Percentiles rank a stretch among this genome's conserved stretches.
Evolutionary conservation across 2,797 vertebrate genomes (phyloP).

Genomic region (Lithobates pipiens): DNA sequence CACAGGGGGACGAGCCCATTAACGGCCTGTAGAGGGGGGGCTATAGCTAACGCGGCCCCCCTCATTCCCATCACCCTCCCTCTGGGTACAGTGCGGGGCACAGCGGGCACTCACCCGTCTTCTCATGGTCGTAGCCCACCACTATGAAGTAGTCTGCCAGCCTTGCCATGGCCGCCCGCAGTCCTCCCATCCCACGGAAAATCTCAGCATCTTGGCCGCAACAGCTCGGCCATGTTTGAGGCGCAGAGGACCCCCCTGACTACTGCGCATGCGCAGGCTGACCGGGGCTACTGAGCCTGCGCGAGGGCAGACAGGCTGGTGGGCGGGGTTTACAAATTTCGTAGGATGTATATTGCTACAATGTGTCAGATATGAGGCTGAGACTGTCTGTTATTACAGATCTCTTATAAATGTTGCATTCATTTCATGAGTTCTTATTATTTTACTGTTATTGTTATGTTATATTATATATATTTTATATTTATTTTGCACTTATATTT

Average conservation of each 20-base stretch:
- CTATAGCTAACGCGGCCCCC: not conserved
- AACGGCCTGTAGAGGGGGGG: not conserved
- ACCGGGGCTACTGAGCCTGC: conserved; percentile 71
- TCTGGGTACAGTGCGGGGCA: no score
- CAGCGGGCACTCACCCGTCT: conserved; percentile 82
- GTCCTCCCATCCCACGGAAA: conserved; percentile 73
- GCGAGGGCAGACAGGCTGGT: conserved; percentile 71
- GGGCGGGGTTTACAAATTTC: not conserved
- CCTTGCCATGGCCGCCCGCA: conserved; percentile 88
- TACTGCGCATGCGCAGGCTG: conserved; percentile 86
- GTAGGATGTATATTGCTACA: no score
- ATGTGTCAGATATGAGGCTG: no score
- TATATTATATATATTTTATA: no score
- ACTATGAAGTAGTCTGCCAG: conserved; percentile 96
- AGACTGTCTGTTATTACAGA: no score
- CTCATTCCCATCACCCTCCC: not conserved
- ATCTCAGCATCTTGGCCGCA: conserved; percentile 93
- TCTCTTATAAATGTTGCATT: no score
- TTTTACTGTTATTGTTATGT: no score
- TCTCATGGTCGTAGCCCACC: conserved; percentile 94
- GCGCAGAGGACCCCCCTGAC: conserved; percentile 70
- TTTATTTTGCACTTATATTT: no score
- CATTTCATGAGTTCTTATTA: no score
- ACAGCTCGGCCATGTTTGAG: conserved; percentile 97
- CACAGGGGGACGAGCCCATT: conserved; percentile 19